These are phyloP conservation scores for Mormyrops boulengeri DNA, from an alignment of 2,797 vertebrate species.

Conservation along the genomic window DNA sequence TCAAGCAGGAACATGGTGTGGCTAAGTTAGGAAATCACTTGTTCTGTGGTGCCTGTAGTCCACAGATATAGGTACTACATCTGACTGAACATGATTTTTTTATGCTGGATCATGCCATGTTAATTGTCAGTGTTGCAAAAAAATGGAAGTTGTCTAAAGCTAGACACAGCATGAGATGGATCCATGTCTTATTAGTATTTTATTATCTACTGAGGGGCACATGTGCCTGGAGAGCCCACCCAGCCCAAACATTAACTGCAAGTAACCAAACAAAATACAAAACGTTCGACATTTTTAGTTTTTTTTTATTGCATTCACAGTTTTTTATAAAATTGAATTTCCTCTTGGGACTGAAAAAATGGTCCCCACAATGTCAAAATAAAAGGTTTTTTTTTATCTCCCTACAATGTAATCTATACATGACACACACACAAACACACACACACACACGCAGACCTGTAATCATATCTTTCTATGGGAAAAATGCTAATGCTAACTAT, in stretches of 20 bases:
- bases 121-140: neutral
- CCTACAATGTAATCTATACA: neutral
- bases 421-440: neutral
- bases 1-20: neutral
- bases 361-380: neutral
- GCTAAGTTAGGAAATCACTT: neutral
- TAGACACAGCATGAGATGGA: neutral
- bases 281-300: neutral
- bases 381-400: neutral
- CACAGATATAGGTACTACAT: neutral
- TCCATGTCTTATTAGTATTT: neutral
- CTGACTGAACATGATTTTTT: neutral
- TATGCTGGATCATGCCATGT: neutral
- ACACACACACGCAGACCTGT: neutral
- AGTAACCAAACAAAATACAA: neutral
- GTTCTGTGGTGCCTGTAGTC: neutral
- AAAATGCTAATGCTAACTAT: neutral
- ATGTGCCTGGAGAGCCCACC: neutral
- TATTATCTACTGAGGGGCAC: neutral
- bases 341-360: neutral
- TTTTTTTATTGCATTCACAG: neutral
- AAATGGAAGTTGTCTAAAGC: neutral
- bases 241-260: neutral
- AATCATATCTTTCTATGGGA: neutral
- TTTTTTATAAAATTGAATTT: neutral